Percentiles rank a stretch among this genome's conserved stretches.
phyloP scores from a whole-genome alignment of 2,797 vertebrate genomes.

The Threskiornis aethiopicus region DNA sequence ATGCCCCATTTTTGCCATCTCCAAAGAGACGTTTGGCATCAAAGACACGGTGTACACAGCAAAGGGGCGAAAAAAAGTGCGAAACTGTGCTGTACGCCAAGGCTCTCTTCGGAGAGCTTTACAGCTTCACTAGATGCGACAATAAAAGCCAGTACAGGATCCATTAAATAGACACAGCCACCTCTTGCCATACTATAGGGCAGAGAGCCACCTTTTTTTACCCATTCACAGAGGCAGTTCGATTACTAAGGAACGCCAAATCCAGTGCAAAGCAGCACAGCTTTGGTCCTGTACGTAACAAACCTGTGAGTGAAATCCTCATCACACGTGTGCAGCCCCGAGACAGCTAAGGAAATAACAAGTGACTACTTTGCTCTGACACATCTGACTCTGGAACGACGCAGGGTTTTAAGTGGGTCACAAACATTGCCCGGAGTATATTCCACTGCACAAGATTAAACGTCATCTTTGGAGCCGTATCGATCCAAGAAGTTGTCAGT shows the following conservation, averaged over 20 bases:
- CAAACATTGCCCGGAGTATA: background rate
- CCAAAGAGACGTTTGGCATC: background rate
- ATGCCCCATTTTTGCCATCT: background rate
- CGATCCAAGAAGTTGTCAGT: background rate
- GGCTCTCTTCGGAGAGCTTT: background rate
- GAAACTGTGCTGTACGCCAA: accelerated
- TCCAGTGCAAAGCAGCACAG: background rate
- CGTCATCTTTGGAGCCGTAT: background rate
- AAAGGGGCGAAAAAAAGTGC: background rate
- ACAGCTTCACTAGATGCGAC: background rate
- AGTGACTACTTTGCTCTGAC: background rate
- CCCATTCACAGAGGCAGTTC: accelerated
- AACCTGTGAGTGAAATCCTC: background rate
- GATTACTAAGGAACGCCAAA: background rate
- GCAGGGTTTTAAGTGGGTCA: background rate
- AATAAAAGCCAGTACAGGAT: background rate
- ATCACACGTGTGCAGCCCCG: accelerated
- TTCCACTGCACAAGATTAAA: background rate
- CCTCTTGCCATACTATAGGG: background rate
- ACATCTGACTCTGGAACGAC: background rate
- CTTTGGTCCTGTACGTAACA: background rate
- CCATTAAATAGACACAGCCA: background rate
- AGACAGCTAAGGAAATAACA: background rate
- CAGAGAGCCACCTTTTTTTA: background rate
- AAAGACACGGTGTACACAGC: accelerated